Conservation (phyloP, 2,888 invertebrate genomes). For the Anthoptus insignis region DNA sequence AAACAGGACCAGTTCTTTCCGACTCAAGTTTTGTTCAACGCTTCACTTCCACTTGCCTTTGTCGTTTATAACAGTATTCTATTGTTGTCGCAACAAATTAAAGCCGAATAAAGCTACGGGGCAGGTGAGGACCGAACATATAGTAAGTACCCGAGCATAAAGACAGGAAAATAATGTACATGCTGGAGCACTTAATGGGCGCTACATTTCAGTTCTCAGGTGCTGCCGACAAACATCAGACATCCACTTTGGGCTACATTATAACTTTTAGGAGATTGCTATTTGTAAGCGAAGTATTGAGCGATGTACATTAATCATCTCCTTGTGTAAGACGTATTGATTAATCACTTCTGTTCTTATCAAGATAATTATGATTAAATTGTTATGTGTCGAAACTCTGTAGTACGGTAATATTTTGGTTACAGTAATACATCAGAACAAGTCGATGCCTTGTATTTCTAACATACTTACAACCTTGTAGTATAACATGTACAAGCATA, state of each 20-base stretch:
- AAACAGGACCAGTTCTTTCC: no score
- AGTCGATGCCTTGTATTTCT: no score
- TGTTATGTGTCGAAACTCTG: slow-evolving; percentile 13
- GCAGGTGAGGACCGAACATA: background rate
- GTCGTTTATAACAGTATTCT: background rate
- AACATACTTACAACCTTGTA: no score
- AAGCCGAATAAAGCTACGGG: slow-evolving; percentile 4
- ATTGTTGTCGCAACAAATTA: slow-evolving; percentile 1
- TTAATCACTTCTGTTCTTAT: slow-evolving; percentile 43
- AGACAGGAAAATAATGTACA: slow-evolving; percentile 26
- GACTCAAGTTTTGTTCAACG: background rate
- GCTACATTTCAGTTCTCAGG: slow-evolving; percentile 51
- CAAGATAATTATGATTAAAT: slow-evolving; percentile 29
- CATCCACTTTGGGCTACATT: slow-evolving; percentile 41
- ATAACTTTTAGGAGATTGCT: slow-evolving; percentile 36
- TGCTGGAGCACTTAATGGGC: slow-evolving; percentile 41
- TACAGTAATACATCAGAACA: no score
- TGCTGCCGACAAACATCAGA: slow-evolving; percentile 44
- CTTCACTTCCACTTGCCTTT: background rate
- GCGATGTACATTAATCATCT: slow-evolving; percentile 33
- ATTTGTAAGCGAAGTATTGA: slow-evolving; percentile 31
- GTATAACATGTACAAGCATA: no score
- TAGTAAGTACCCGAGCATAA: slow-evolving; percentile 14
- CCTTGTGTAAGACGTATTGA: slow-evolving; percentile 46
- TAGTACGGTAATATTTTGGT: slow-evolving; percentile 4